phyloP scores from a whole-genome alignment of 2,888 invertebrate genomes.

The Xestia ashworthii region DNA sequence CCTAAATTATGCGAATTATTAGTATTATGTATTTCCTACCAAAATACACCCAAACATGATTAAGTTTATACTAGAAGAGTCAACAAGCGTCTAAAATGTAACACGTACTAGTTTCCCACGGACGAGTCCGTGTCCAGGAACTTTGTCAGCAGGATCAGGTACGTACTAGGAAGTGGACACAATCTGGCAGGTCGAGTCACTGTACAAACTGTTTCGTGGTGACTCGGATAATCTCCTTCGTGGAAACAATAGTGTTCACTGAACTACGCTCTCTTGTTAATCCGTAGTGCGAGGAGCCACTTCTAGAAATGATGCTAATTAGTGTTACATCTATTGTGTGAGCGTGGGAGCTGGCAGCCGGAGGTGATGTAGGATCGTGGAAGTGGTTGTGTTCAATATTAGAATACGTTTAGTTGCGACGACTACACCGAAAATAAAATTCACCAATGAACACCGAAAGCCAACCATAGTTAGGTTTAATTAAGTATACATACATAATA shows the following conservation, averaged over 20 bases:
- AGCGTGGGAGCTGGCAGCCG: conserved; percentile 13
- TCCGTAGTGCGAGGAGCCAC: conserved; percentile 12
- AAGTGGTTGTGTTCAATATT: background rate
- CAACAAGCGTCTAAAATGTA: background rate
- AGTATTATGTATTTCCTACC: no score
- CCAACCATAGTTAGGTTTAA: background rate
- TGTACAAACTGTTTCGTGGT: conserved; percentile 10
- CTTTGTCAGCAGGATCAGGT: background rate
- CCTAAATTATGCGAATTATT: no score
- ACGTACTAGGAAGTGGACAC: conserved; percentile 9
- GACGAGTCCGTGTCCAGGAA: background rate
- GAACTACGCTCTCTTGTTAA: conserved; percentile 13
- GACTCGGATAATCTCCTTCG: conserved; percentile 40
- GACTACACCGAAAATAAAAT: background rate
- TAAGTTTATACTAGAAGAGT: background rate
- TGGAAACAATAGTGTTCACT: conserved; percentile 34
- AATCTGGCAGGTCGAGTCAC: background rate
- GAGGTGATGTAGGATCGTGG: background rate
- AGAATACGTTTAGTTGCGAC: background rate
- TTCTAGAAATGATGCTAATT: conserved; percentile 26
- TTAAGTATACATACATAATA: background rate
- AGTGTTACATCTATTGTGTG: background rate
- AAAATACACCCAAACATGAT: background rate
- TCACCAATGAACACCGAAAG: background rate
- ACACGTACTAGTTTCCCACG: conserved; percentile 16